Evolutionary conservation across 1,140 invertebrate genomes (phyloP).

Genomic region (Calycopis cecrops): DNA sequence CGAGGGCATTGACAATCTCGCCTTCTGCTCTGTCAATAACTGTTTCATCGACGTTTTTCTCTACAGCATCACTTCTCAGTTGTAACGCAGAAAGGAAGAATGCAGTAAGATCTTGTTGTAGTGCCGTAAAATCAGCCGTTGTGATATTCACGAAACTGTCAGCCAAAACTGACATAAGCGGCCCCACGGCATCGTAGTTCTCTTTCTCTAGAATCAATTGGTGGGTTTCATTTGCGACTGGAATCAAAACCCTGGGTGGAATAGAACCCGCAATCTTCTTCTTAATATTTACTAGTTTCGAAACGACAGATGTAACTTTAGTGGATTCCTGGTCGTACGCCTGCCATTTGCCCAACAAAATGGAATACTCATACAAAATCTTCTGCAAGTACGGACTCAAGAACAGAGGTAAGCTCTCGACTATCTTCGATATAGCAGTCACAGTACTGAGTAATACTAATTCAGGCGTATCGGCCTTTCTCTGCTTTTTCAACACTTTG

Average conservation of each 20-base stretch:
- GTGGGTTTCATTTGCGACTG: conserved; percentile 82
- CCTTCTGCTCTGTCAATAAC: conserved; percentile 78
- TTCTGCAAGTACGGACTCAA: conserved; percentile 89
- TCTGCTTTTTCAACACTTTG: conserved; percentile 73
- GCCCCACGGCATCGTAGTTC: conserved; percentile 78
- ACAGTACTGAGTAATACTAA: conserved; percentile 76
- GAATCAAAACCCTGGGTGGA: conserved; percentile 84
- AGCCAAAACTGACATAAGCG: conserved; percentile 84
- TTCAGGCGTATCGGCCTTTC: conserved; percentile 70
- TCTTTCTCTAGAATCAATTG: conserved; percentile 76
- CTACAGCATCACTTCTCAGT: conserved; percentile 74
- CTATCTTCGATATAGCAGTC: conserved; percentile 86
- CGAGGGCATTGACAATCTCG: conserved; percentile 83
- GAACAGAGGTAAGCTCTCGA: conserved; percentile 87
- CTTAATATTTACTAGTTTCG: conserved; percentile 78
- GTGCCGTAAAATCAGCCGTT: conserved; percentile 77
- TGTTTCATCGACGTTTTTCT: conserved; percentile 49
- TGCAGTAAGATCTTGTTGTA: conserved; percentile 80
- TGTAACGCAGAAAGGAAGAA: conserved; percentile 88
- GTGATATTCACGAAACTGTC: conserved; percentile 80
- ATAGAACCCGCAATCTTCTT: conserved; percentile 82
- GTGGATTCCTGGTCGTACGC: conserved; percentile 59
- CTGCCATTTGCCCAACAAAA: conserved; percentile 75
- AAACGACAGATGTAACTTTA: conserved; percentile 74
- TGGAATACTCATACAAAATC: conserved; percentile 80